These are phyloP conservation scores for Imbricaverruca yamaguchii DNA, from an alignment of 2,888 invertebrate species.

Conservation along the genomic window DNA sequence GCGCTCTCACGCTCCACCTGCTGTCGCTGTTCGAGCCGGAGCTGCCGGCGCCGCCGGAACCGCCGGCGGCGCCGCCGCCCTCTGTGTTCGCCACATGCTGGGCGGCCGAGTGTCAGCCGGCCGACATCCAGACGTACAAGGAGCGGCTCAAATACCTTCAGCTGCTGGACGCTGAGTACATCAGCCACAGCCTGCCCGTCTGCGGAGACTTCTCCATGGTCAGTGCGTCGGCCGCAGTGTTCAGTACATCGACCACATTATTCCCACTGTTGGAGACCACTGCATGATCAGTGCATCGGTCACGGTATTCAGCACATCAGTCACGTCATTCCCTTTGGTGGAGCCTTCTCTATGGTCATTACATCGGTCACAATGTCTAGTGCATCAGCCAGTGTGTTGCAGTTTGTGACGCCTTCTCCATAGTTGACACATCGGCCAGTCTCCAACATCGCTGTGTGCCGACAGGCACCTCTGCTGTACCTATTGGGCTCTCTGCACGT, in stretches of 20 bases:
- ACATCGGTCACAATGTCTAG: too few relatives aligned
- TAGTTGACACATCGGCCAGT: too few relatives aligned
- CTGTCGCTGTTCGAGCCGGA: slow-evolving; percentile 56
- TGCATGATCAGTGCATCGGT: too few relatives aligned
- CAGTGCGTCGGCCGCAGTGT: not conserved
- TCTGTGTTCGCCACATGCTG: slow-evolving; percentile 56
- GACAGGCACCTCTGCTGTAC: slow-evolving; percentile 60
- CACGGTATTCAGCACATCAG: too few relatives aligned
- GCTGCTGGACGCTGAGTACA: slow-evolving; percentile 50
- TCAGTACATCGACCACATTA: too few relatives aligned
- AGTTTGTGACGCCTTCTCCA: too few relatives aligned
- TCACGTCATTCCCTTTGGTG: too few relatives aligned
- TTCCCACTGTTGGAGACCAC: too few relatives aligned
- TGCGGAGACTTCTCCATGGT: slow-evolving; percentile 28
- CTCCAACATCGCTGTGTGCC: not conserved
- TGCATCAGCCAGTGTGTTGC: too few relatives aligned
- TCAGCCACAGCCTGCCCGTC: slow-evolving; percentile 37
- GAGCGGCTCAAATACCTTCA: slow-evolving; percentile 65
- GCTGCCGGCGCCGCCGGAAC: slow-evolving; percentile 42
- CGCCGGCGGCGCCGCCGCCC: slow-evolving; percentile 42
- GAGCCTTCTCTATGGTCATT: too few relatives aligned
- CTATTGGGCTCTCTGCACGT: slow-evolving; percentile 71
- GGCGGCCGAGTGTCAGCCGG: slow-evolving; percentile 59
- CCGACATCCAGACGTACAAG: slow-evolving; percentile 70
- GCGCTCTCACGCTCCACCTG: slow-evolving; percentile 64